Conservation (phyloP, 1,140 invertebrate genomes). For the Conus betulinus region DNA sequence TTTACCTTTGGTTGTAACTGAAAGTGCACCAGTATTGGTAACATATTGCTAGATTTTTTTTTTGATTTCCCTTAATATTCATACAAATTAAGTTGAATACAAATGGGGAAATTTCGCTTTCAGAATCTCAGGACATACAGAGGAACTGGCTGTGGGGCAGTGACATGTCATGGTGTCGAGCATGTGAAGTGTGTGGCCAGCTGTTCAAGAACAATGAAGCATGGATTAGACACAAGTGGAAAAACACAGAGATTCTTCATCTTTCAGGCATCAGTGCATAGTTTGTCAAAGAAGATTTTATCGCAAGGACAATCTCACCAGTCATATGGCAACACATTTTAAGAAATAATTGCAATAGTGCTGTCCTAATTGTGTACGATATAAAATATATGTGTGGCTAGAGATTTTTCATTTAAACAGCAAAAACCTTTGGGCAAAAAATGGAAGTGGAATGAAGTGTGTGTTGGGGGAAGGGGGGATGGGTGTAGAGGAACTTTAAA, state of each 20-base stretch:
- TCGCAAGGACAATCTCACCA: constrained; percentile 21
- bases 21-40: no score
- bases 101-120: not conserved
- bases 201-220: constrained; percentile 12
- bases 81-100: not conserved
- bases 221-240: constrained; percentile 19
- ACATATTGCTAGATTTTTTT: no score
- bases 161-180: not conserved
- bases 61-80: not conserved
- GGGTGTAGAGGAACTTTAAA: no score
- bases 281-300: constrained; percentile 22
- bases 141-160: not conserved
- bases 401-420: no score
- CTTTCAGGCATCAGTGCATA: constrained; percentile 15
- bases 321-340: not conserved
- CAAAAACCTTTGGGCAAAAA: no score
- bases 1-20: no score
- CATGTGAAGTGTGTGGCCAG: constrained; percentile 10
- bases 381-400: no score
- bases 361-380: no score
- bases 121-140: not conserved
- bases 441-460: no score
- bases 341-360: not conserved
- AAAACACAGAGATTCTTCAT: constrained; percentile 18
- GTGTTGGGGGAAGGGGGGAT: no score